Base-by-base conservation (phyloP, 2,797 vertebrate species). In the Catharus ustulatus region DNA sequence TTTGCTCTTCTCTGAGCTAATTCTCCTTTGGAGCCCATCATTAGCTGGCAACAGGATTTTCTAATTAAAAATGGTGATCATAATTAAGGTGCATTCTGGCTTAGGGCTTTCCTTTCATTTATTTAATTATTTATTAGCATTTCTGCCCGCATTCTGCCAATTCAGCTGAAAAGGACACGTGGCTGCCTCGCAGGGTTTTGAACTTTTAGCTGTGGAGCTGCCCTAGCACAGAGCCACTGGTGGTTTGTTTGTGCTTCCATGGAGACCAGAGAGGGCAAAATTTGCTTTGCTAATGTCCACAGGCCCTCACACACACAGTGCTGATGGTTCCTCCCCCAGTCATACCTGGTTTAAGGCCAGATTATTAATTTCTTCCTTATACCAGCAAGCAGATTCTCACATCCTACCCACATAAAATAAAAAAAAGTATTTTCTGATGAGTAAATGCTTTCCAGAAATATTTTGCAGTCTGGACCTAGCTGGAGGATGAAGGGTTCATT, bases 61-160 rank as follows among this genome's bases (percentile, higher is more conserved):
- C 23, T 63, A 75, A 84, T 73, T 81, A 91, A 78, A 68, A 62
- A 15, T 30, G 13, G 34, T 46, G 36, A 6, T 32, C 7, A 0
- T 36, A 85, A 93, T 89, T 79, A 84, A 58, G 0, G 0, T 30
- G 26, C 11, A 2, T 40, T 13, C 52, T 76, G 75, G 20, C 15
- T 77, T 42, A 29, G 36, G 57, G 27, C 4, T 95, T 74, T 51
- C 2, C 3, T 42, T 9, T 58, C 32, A 19, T 20, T 24, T 32
- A 3, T 22, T 27, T 23, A 20, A 10, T 57, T n/a, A 6, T 34
- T 21, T 36, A 2, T 24, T 0, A 4, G 6, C 29, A 26, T 26
- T 58, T 84, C 49, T 68, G 5, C 49, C 54, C 66, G 20, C 0
- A 0, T 64, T 36, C 59, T 63, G 27, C 12, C 58, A 48, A 6